phyloP scores from a whole-genome alignment of 2,888 invertebrate species.

The Dichetophora obliterata region DNA sequence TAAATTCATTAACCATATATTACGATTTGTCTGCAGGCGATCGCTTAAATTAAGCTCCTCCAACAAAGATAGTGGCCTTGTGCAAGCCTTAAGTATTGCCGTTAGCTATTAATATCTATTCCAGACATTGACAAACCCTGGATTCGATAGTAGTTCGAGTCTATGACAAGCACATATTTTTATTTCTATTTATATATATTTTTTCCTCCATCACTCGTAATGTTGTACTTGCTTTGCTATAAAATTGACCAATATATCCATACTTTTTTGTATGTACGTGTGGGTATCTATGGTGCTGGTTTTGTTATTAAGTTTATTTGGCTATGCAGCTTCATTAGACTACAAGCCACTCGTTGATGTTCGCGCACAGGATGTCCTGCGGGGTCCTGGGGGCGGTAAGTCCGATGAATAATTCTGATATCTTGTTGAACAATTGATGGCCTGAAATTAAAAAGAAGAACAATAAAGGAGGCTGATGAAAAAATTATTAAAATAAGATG shows the following conservation, averaged over 20 bases:
- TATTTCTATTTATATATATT: not conserved
- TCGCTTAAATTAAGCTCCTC: not conserved
- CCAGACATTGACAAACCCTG: not conserved
- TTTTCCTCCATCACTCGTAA: not conserved
- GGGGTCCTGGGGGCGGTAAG: conserved; percentile 65
- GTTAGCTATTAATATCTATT: not conserved
- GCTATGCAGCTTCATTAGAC: conserved; percentile 17
- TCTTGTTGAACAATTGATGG: conserved; percentile 63
- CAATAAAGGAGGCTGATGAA: conserved; percentile 15
- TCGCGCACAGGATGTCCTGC: conserved; percentile 64
- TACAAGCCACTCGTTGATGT: conserved; percentile 65
- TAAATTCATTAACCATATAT: no score
- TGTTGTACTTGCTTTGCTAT: not conserved
- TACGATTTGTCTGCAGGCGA: not conserved
- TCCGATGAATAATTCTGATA: conserved; percentile 63
- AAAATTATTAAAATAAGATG: conserved; percentile 1
- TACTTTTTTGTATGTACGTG: no score
- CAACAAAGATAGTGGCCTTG: not conserved
- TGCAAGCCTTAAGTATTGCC: not conserved
- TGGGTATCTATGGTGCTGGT: no score
- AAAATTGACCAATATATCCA: no score
- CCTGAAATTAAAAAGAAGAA: conserved; percentile 54
- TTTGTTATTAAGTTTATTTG: not conserved
- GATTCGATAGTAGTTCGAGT: not conserved
- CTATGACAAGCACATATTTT: not conserved